These are phyloP conservation scores for Luperina testacea DNA, from an alignment of 2,888 invertebrate species.

Conservation along the genomic window DNA sequence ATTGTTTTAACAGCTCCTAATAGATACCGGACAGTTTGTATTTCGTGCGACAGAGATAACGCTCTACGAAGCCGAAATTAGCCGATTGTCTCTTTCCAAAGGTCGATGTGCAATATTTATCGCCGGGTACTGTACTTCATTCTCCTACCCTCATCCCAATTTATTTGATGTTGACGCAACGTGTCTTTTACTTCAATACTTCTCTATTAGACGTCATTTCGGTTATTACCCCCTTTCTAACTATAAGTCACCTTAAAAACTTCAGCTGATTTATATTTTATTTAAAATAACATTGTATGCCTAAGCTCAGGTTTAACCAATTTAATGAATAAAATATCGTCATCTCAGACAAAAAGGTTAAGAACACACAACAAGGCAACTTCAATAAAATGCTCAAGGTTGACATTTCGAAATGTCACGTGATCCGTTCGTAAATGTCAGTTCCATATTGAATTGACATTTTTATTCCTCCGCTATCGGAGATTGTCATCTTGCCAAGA, in stretches of 20 bases:
- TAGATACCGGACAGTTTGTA: too few species aligned
- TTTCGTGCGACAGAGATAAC: too few species aligned
- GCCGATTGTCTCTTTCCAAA: too few species aligned
- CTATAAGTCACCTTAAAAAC: not conserved
- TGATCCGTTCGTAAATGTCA: slow-evolving; percentile 47
- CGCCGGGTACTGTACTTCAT: too few species aligned
- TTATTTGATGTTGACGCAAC: too few species aligned
- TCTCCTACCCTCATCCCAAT: too few species aligned
- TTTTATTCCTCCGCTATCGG: slow-evolving; percentile 41
- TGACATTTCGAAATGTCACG: slow-evolving; percentile 30
- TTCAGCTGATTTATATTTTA: not conserved
- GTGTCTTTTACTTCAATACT: too few species aligned
- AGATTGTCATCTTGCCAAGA: slow-evolving; percentile 39
- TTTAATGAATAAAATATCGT: slow-evolving; percentile 5
- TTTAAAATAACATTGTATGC: not conserved
- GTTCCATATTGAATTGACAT: slow-evolving; percentile 40
- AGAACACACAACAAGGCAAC: slow-evolving; percentile 11
- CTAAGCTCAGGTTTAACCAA: not conserved
- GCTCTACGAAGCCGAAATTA: too few species aligned
- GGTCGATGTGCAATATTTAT: too few species aligned
- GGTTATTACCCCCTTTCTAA: too few species aligned
- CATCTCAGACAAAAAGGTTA: not conserved
- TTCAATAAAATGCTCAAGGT: slow-evolving; percentile 39
- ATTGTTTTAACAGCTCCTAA: too few species aligned
- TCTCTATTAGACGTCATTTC: too few species aligned